Evolutionary conservation across 2,797 vertebrate genomes (phyloP).

Genomic region (Squalus acanthias): DNA sequence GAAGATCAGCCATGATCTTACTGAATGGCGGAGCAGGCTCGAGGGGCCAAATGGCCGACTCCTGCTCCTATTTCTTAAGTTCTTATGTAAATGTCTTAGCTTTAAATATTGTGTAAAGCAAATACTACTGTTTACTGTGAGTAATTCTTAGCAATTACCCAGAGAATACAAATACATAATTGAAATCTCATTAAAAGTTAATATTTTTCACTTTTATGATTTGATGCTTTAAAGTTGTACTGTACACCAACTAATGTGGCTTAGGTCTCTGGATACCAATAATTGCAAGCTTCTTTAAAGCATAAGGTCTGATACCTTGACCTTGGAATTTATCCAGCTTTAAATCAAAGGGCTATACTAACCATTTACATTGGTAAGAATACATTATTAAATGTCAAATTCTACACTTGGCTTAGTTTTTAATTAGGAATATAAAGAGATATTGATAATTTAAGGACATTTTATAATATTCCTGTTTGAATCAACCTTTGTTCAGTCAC

Average conservation of each 20-base stretch:
- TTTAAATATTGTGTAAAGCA: neutral
- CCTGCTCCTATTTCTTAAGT: too few relatives aligned
- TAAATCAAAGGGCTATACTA: conserved; percentile 48
- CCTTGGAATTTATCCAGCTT: conserved; percentile 56
- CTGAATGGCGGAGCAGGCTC: too few relatives aligned
- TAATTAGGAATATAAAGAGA: conserved; percentile 37
- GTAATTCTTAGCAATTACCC: neutral
- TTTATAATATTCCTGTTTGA: conserved; percentile 34
- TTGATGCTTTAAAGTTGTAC: neutral
- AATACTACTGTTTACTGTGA: too few relatives aligned
- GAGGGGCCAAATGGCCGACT: too few relatives aligned
- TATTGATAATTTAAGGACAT: conserved; percentile 32
- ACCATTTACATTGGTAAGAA: conserved; percentile 48
- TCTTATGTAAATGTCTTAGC: neutral
- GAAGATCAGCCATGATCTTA: too few relatives aligned
- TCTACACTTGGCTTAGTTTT: conserved; percentile 36
- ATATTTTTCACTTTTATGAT: neutral
- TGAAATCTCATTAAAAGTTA: neutral
- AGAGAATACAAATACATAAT: neutral
- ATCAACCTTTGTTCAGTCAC: conserved; percentile 35
- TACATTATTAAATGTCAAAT: conserved; percentile 39
- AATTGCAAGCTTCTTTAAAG: neutral
- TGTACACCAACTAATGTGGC: neutral
- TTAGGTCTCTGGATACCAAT: neutral
- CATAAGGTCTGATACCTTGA: conserved; percentile 55